Percentiles rank a stretch among this genome's conserved stretches.
Conservation (phyloP, 2,113 vertebrate genomes). For the Siphamia tubifer region DNA sequence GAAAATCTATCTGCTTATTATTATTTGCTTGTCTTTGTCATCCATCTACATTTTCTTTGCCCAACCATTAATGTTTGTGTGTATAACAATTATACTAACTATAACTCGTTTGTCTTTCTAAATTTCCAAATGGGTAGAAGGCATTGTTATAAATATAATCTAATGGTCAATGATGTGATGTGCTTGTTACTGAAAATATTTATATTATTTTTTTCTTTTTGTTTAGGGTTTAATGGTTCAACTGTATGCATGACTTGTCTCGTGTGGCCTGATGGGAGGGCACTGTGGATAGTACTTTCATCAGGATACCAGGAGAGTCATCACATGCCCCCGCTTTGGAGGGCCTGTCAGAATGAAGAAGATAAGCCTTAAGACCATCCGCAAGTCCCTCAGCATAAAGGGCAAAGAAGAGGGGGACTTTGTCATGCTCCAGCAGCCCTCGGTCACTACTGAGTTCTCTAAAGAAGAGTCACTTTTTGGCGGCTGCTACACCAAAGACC, state of each 20-base stretch:
- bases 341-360: constrained; percentile 96
- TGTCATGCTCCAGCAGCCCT: constrained; percentile 91
- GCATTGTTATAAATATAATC: no score
- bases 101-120: no score
- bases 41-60: no score
- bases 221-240: constrained; percentile 83
- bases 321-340: constrained; percentile 73
- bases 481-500: constrained; percentile 93
- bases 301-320: constrained; percentile 68
- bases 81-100: no score
- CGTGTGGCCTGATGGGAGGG: constrained; percentile 82
- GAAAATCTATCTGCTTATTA: no score
- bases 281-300: constrained; percentile 75
- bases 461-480: constrained; percentile 95
- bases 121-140: no score
- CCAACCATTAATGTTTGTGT: no score
- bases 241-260: constrained; percentile 81
- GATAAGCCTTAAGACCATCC: constrained; percentile 98
- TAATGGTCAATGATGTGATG: no score
- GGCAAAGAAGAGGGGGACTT: constrained; percentile 97
- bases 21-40: no score
- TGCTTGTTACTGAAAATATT: not conserved
- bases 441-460: constrained; percentile 87
- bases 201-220: constrained; percentile 36
- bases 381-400: constrained; percentile 97